Conservation (phyloP, 2,888 invertebrate species). For the Caenorhabditis sp. region DNA sequence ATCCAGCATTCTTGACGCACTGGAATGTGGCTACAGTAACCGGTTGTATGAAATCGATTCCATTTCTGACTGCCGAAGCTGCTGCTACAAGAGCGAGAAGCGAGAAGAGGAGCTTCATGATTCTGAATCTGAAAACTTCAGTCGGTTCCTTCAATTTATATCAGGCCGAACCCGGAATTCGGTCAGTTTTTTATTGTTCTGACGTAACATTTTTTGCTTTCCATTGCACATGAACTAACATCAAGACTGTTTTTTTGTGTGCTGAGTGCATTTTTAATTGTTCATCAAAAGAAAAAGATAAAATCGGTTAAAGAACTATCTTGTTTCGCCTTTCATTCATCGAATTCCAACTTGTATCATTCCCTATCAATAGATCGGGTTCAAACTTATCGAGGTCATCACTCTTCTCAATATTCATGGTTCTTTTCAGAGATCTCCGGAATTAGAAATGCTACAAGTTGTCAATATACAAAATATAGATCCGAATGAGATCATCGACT, state of each 20-base stretch:
- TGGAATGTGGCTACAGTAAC: conserved; percentile 65
- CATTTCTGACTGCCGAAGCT: conserved; percentile 18
- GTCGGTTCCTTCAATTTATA: conserved; percentile 28
- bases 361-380: neutral
- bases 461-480: too few relatives aligned
- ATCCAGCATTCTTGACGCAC: conserved; percentile 69
- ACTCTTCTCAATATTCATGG: too few relatives aligned
- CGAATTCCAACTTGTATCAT: neutral
- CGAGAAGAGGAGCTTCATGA: conserved; percentile 42
- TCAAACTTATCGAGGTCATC: neutral
- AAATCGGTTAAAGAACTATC: conserved; percentile 5
- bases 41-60: conserved; percentile 62
- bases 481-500: too few relatives aligned
- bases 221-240: neutral
- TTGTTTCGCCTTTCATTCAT: neutral
- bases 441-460: too few relatives aligned
- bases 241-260: conserved; percentile 24
- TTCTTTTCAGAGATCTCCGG: too few relatives aligned
- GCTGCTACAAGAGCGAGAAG: conserved; percentile 10
- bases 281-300: conserved; percentile 18
- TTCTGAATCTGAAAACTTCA: neutral
- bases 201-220: conserved; percentile 5
- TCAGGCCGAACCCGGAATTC: conserved; percentile 7
- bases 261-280: conserved; percentile 42
- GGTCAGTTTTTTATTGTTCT: neutral